Evolutionary conservation across 1,140 invertebrate genomes (phyloP), one percentile per base, ranked within the genome.

Genomic region (Cephus cinctus): DNA sequence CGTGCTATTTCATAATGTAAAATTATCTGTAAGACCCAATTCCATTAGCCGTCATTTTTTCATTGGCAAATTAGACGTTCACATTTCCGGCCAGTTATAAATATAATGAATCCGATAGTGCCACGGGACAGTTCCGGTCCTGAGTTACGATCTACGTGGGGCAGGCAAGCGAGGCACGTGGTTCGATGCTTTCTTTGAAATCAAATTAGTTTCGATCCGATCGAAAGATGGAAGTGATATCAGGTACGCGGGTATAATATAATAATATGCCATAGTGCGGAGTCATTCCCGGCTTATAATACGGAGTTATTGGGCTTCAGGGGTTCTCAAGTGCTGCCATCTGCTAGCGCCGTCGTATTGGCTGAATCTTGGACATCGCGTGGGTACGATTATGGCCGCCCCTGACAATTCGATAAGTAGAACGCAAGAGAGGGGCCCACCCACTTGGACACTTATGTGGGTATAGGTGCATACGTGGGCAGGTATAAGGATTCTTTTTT

Each of bases 181-280:
- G 51, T 57, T 47, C 51, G 39, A 41, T 55, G 57, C 39, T 55
- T 64, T 65, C 56, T 65, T 63, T 49, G 57, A 57, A 63, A 66
- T 69, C 56, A 59, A 69, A 67, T 69, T 65, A 59, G 64, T 62
- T 59, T 54, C 49, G 60, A 65, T 59, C 46, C 12, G 50, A 45
- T 47, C 55, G 22, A 45, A 38, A 57, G 54, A 64, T 59, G 58
- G 25, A 31, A 31, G 50, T 43, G 52, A 58, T 62, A 65, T 58
- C 59, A 59, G 55, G 47, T 43, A 40, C 30, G 35, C 42, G 46
- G 35, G 53, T 57, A 51, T 60, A 50, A 61, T 61, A 56, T 54
- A 63, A 62, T 64, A 54, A 60, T 54, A 54, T 38, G 38, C 47
- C 42, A 22, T 23, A 43, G 16, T 54, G 60, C 61, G 49, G 18